phyloP scores from a whole-genome alignment of 2,797 vertebrate species.

The Aythya fuligula region DNA sequence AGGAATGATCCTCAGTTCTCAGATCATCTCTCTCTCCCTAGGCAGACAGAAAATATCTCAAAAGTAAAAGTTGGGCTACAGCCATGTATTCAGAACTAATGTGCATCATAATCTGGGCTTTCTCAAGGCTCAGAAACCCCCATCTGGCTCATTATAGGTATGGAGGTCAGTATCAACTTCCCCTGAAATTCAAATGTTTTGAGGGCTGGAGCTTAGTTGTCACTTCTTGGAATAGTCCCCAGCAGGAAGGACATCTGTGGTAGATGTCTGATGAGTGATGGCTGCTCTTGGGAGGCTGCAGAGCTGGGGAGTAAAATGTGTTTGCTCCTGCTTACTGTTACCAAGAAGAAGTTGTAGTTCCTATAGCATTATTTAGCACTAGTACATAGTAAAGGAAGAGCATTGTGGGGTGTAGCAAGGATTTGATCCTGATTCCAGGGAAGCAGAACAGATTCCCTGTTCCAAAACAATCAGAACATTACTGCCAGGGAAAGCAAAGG shows the following conservation, averaged over 20 bases:
- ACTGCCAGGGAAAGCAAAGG: constrained; percentile 3
- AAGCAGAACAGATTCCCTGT: not conserved
- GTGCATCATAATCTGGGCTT: not conserved
- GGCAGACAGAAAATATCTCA: not conserved
- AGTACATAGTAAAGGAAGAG: not conserved
- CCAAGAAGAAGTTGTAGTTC: not conserved
- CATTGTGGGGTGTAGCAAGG: not conserved
- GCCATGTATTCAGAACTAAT: not conserved
- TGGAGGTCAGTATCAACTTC: not conserved
- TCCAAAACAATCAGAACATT: not conserved
- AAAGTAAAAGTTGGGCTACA: not conserved
- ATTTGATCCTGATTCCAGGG: not conserved
- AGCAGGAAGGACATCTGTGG: not conserved
- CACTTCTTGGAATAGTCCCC: not conserved
- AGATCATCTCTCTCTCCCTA: not conserved
- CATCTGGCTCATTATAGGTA: not conserved
- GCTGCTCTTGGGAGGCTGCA: not conserved
- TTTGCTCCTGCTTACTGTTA: not conserved
- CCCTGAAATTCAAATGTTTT: not conserved
- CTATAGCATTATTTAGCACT: not conserved
- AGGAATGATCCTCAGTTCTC: not conserved
- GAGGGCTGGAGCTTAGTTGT: not conserved
- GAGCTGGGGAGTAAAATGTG: not conserved
- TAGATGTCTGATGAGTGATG: not conserved
- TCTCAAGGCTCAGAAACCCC: not conserved